A percentile compares a stretch with the other conserved stretches of the same genome.
Conservation (phyloP, 2,113 vertebrate species). For the Dermatemys mawii region DNA sequence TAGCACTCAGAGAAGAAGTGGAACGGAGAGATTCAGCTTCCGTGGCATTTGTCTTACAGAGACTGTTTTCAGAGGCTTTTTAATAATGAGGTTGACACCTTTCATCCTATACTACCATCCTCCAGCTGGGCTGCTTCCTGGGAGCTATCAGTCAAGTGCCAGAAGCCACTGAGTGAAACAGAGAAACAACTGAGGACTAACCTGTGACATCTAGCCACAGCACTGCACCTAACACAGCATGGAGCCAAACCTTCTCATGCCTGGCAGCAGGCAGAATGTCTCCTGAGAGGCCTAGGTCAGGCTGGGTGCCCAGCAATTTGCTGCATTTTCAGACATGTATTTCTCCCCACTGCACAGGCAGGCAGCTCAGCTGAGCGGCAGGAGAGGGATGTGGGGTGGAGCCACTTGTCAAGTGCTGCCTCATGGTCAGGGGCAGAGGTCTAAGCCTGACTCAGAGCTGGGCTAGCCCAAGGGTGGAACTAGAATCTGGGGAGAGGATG, state of each 20-base stretch:
- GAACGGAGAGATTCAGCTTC: conserved; percentile 3
- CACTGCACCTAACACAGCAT: not conserved
- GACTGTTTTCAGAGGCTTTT: conserved; percentile 44
- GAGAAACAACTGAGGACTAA: conserved; percentile 51
- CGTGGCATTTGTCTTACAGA: not conserved
- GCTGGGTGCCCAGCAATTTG: too few species aligned
- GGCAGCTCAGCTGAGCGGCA: accelerated
- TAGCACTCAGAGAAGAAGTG: not conserved
- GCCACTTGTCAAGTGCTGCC: too few species aligned
- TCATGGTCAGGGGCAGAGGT: too few species aligned
- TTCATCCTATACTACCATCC: conserved; percentile 43
- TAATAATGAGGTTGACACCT: conserved; percentile 47
- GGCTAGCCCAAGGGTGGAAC: not conserved
- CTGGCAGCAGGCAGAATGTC: accelerated
- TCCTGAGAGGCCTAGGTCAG: too few species aligned
- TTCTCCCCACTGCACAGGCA: too few species aligned
- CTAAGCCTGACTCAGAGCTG: too few species aligned
- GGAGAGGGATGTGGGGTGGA: accelerated
- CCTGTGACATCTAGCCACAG: not conserved
- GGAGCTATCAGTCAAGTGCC: conserved; percentile 40
- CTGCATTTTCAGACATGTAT: too few species aligned
- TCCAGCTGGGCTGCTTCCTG: conserved; percentile 65
- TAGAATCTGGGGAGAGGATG: not conserved
- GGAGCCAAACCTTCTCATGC: accelerated
- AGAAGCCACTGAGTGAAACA: conserved; percentile 43